A percentile compares a stretch with the other conserved stretches of the same genome.
Evolutionary conservation across 1,140 invertebrate genomes (phyloP).

Genomic region (Drosophila asahinai): DNA sequence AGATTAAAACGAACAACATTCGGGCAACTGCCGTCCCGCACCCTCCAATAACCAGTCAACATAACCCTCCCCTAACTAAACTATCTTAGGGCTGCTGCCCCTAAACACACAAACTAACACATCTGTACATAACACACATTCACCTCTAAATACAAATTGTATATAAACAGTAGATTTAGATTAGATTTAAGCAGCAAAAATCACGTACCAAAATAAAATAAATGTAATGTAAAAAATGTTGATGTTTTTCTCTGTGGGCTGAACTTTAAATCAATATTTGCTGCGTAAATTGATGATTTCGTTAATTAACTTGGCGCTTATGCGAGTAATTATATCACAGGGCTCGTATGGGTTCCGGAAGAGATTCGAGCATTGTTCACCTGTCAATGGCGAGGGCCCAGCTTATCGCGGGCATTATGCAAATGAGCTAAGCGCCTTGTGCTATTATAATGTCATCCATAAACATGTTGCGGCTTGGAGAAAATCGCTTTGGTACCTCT

Average conservation of each 20-base stretch:
- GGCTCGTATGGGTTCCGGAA: conserved; percentile 1
- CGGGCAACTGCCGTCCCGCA: too few species aligned
- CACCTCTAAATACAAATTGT: too few species aligned
- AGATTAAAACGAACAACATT: too few species aligned
- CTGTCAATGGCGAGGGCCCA: conserved; percentile 8
- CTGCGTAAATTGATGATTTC: conserved; percentile 34
- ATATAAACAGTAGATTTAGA: too few species aligned
- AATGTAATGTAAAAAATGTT: too few species aligned
- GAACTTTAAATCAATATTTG: conserved; percentile 59
- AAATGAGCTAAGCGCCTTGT: conserved; percentile 8
- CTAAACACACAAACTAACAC: too few species aligned
- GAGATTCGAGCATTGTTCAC: neutral
- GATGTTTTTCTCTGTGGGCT: conserved; percentile 8
- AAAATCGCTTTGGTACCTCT: neutral
- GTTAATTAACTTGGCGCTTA: conserved; percentile 53
- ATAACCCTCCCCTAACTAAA: too few species aligned
- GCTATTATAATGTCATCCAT: conserved; percentile 17
- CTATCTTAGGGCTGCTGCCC: too few species aligned
- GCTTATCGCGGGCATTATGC: conserved; percentile 26
- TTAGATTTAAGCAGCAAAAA: too few species aligned
- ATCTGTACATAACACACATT: too few species aligned
- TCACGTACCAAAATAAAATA: too few species aligned
- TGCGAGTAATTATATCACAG: conserved; percentile 23
- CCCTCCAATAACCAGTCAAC: too few species aligned
- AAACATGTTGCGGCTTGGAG: neutral